phyloP scores from a whole-genome alignment of 1,140 invertebrate genomes.

The Rhopalosiphum maidis region DNA sequence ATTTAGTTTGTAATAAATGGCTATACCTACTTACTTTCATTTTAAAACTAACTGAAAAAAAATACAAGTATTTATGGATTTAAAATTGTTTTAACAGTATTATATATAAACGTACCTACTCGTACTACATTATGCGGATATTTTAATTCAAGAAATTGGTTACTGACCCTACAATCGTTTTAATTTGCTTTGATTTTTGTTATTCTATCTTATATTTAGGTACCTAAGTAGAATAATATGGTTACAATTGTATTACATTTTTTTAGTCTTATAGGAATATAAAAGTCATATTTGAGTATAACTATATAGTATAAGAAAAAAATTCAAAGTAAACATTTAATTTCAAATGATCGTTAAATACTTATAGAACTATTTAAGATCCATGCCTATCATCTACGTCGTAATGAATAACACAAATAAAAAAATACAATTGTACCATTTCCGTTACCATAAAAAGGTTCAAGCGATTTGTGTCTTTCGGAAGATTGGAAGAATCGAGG shows the following conservation, averaged over 20 bases:
- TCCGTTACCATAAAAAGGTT: not conserved
- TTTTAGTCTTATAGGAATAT: not conserved
- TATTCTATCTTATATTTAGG: not conserved
- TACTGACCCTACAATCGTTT: not conserved
- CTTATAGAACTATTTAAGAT: not conserved
- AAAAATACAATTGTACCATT: not conserved
- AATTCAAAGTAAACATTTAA: not conserved
- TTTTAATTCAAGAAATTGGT: not conserved
- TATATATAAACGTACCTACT: not conserved
- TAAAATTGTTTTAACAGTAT: not conserved
- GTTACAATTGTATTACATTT: not conserved
- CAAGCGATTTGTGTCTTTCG: not conserved
- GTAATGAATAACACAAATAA: not conserved
- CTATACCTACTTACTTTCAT: not conserved
- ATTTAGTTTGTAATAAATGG: not conserved
- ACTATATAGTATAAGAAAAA: no score
- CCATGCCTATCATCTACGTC: not conserved
- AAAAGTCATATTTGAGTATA: not conserved
- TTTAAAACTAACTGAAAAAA: not conserved
- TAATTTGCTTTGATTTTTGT: not conserved
- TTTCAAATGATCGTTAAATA: not conserved
- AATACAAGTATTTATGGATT: not conserved
- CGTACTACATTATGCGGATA: no score
- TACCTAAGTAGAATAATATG: not conserved
- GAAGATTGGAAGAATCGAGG: not conserved